A percentile compares a stretch with the other conserved stretches of the same genome.
phyloP scores from a whole-genome alignment of 2,888 invertebrate species.

The Scaptomyza cyrtandrae region DNA sequence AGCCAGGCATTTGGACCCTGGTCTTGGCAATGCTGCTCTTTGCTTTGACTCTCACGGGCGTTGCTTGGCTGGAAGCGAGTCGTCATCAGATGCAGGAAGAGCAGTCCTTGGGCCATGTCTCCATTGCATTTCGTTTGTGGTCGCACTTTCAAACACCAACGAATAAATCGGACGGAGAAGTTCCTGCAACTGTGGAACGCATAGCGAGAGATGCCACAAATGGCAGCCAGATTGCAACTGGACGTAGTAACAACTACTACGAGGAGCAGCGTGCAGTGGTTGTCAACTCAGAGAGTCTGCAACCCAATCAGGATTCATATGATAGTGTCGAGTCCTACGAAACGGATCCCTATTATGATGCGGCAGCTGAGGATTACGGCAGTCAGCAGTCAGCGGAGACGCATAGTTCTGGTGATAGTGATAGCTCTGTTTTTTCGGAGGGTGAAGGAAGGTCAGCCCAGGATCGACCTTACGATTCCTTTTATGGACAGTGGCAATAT shows the following conservation, averaged over 20 bases:
- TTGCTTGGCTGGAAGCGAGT: slow-evolving; percentile 53
- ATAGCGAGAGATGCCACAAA: slow-evolving; percentile 53
- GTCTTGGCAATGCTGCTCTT: slow-evolving; percentile 54
- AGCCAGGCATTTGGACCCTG: slow-evolving; percentile 54
- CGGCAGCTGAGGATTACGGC: slow-evolving; percentile 49
- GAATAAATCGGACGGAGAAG: slow-evolving; percentile 38
- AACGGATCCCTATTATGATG: slow-evolving; percentile 54
- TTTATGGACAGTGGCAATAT: slow-evolving; percentile 56
- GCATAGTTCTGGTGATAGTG: background rate
- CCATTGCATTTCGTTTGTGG: slow-evolving; percentile 63
- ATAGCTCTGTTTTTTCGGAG: slow-evolving; percentile 4
- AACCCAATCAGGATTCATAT: slow-evolving; percentile 45
- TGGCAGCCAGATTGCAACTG: slow-evolving; percentile 11
- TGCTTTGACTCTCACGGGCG: slow-evolving; percentile 44
- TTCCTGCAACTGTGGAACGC: slow-evolving; percentile 63
- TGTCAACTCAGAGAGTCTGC: slow-evolving; percentile 55
- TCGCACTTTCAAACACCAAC: slow-evolving; percentile 28
- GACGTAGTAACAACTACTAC: slow-evolving; percentile 55
- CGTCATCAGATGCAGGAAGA: slow-evolving; percentile 20
- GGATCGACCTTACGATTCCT: slow-evolving; percentile 50
- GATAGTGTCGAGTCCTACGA: slow-evolving; percentile 52
- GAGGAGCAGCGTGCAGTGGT: slow-evolving; percentile 69
- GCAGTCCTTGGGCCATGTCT: slow-evolving; percentile 30
- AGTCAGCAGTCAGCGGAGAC: slow-evolving; percentile 23
- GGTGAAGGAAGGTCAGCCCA: slow-evolving; percentile 56